A percentile compares a stretch with the other conserved stretches of the same genome.
Evolutionary conservation across 1,140 invertebrate species (phyloP).

Genomic region (Lepeophtheirus salmonis): DNA sequence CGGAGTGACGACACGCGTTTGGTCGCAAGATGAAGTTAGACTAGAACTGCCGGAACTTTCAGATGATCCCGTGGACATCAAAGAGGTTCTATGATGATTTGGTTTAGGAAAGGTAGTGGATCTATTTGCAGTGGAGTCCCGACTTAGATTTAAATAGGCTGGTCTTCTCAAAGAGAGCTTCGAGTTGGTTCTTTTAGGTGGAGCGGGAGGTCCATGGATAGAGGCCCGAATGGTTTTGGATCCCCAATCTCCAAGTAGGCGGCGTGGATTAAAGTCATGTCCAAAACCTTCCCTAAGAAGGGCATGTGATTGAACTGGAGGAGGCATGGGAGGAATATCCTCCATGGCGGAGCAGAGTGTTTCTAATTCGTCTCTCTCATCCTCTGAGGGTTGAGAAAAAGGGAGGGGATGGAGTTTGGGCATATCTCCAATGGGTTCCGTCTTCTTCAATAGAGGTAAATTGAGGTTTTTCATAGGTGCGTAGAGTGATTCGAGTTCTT

Average conservation of each 20-base stretch:
- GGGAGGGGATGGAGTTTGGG: slow-evolving; percentile 8
- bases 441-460: not conserved
- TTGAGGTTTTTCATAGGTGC: slow-evolving; percentile 15
- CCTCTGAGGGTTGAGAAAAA: no score
- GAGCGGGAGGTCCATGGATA: no score
- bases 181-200: slow-evolving; percentile 6
- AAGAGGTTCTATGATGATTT: not conserved
- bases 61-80: slow-evolving; percentile 15
- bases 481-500: slow-evolving; percentile 15
- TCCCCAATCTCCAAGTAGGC: not conserved
- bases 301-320: slow-evolving; percentile 17
- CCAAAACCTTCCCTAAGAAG: slow-evolving; percentile 7
- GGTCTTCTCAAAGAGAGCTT: not conserved
- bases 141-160: not conserved
- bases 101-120: no score
- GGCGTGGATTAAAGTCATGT: slow-evolving; percentile 7
- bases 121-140: not conserved
- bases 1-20: not conserved
- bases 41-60: slow-evolving; percentile 7
- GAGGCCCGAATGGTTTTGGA: not conserved
- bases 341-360: not conserved
- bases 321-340: slow-evolving; percentile 13
- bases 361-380: not conserved
- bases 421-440: not conserved
- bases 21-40: not conserved